Base-by-base conservation (phyloP, 2,797 vertebrate species). In the Aldrovandia affinis region DNA sequence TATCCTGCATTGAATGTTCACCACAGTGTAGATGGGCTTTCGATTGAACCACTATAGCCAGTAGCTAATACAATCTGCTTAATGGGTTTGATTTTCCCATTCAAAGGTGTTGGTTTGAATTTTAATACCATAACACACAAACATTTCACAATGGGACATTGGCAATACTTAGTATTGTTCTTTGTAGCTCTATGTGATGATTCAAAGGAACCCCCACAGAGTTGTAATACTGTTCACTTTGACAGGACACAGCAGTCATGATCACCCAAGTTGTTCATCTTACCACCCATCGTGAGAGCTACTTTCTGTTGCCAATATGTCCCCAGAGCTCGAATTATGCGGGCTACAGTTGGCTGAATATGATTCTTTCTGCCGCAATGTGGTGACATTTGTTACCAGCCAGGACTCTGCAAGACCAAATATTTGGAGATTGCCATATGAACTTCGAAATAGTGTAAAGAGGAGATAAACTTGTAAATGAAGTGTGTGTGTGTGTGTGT, bases 251-350 rank as follows among this genome's bases (percentile, higher is more conserved):
- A 47, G 39, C 73, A n/a, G 73, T 77, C 73, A 77, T 47, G 39
- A 47, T 77, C 73, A 36, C 73, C 7, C 20, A n/a, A 12, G 39
- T 12, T 47, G 42, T 77, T 77, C 73, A 77, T 77, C 73, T 25
- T 39, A 44, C 42, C 73, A 25, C 73, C 73, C 73, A 77, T 44
- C 9, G 39, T 36, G 36, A 47, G 73, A 47, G 73, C 73, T 12
- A 47, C 73, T 47, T 44, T 77, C 73, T 77, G 39, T 47, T 2
- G 73, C 73, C 39, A 28, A 25, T 47, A 77, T 44, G 33, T 81
- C 79, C 79, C 79, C n/a, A 59, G 52, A 81, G 79, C 33, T 8
- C 79, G 33, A 81, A 81, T 81, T 81, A 81, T 25, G 79, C 33
- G 8, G n/a, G 54, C 28, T 81, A 44, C 28, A 25, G 55, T 30